phyloP scores from a whole-genome alignment of 2,888 invertebrate species.

The Agrochola lota region DNA sequence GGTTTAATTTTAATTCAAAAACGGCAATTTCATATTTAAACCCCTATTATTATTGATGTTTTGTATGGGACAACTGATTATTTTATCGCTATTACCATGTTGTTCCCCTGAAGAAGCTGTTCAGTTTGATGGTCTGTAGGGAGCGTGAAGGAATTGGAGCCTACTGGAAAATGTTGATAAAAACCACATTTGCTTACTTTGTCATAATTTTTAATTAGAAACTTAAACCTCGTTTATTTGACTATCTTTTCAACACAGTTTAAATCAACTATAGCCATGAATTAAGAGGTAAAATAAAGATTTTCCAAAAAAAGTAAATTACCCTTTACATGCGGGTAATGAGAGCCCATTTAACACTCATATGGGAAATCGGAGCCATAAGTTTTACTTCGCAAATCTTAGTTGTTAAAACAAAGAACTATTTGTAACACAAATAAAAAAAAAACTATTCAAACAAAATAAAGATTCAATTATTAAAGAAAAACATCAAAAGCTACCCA shows the following conservation, averaged over 20 bases:
- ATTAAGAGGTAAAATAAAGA: neutral
- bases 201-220: neutral
- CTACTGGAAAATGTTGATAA: neutral
- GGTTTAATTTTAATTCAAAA: too few relatives aligned
- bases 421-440: too few relatives aligned
- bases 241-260: too few relatives aligned
- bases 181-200: neutral
- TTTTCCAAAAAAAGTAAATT: too few relatives aligned
- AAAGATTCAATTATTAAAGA: too few relatives aligned
- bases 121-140: too few relatives aligned
- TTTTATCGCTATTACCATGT: neutral
- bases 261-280: neutral
- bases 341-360: neutral
- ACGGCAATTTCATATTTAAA: too few relatives aligned
- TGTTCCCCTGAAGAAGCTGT: too few relatives aligned
- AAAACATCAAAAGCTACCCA: too few relatives aligned
- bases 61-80: neutral
- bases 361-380: neutral
- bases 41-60: neutral
- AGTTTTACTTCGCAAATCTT: neutral
- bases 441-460: too few relatives aligned
- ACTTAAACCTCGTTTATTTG: neutral
- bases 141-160: neutral
- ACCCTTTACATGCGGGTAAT: too few relatives aligned
- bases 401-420: too few relatives aligned